Conservation (phyloP, 2,888 invertebrate genomes). For the Pseudococcus jackbeardsleyi region DNA sequence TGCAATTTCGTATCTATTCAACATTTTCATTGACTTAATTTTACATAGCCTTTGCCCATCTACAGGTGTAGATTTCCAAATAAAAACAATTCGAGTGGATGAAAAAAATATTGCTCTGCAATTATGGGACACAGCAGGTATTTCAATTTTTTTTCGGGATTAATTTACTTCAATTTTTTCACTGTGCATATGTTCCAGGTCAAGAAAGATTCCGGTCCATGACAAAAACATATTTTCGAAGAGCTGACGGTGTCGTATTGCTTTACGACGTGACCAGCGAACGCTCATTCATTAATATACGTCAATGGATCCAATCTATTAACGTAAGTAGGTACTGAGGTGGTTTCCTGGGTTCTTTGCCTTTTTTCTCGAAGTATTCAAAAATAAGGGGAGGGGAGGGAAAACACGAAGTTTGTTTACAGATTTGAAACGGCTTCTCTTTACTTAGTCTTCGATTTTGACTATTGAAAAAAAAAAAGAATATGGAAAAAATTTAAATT, state of each 20-base stretch:
- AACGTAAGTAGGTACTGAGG: constrained; percentile 71
- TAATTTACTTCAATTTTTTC: not conserved
- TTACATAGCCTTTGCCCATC: not conserved
- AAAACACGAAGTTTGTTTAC: too few species aligned
- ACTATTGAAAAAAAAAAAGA: too few species aligned
- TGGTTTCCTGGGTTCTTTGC: too few species aligned
- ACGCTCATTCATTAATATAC: constrained; percentile 74
- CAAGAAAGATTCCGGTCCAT: constrained; percentile 74
- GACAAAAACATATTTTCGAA: constrained; percentile 76
- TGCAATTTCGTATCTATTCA: not conserved
- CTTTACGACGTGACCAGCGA: constrained; percentile 76
- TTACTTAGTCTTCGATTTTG: too few species aligned
- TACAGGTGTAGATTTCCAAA: constrained; percentile 74
- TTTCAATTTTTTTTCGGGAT: not conserved
- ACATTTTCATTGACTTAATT: not conserved
- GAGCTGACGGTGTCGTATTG: constrained; percentile 76
- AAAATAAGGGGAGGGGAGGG: too few species aligned
- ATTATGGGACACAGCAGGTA: constrained; percentile 76
- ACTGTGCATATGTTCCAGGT: constrained; percentile 67
- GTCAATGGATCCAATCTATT: constrained; percentile 75
- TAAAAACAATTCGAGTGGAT: constrained; percentile 73
- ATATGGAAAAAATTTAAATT: too few species aligned
- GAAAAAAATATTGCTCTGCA: constrained; percentile 72
- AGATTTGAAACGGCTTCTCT: too few species aligned
- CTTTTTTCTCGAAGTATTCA: too few species aligned